Percentiles rank a stretch among this genome's conserved stretches.
Evolutionary conservation across 2,797 vertebrate genomes (phyloP).

Genomic region (Ctenopoma kingsleyae): DNA sequence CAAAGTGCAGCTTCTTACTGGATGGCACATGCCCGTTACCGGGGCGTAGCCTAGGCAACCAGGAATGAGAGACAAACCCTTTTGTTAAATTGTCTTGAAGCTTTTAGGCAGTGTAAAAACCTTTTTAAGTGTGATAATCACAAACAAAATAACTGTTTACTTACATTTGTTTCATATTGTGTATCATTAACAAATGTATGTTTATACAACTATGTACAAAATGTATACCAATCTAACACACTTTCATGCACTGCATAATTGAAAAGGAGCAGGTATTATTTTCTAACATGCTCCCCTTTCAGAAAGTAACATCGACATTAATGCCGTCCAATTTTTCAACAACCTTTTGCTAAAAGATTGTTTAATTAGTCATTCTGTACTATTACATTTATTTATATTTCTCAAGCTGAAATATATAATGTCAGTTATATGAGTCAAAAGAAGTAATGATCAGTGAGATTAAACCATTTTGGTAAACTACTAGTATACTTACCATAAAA

Average conservation of each 20-base stretch:
- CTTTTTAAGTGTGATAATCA: background rate
- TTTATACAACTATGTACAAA: background rate
- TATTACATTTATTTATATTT: no score
- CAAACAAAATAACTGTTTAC: background rate
- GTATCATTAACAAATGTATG: no score
- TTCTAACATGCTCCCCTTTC: no score
- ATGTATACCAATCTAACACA: background rate
- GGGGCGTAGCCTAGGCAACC: conserved; percentile 92
- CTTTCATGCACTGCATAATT: background rate
- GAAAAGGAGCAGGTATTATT: no score
- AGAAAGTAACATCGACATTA: no score
- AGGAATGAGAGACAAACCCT: background rate
- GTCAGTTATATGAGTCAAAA: conserved; percentile 3
- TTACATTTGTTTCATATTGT: background rate
- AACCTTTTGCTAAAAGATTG: no score
- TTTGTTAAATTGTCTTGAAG: background rate
- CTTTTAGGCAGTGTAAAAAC: background rate
- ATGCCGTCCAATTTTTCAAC: no score
- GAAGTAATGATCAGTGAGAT: background rate
- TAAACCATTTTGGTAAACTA: background rate
- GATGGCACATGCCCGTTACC: conserved; percentile 98
- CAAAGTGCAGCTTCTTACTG: conserved; percentile 96
- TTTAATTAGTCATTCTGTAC: no score
- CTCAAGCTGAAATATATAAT: background rate
- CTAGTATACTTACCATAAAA: background rate